Base-by-base conservation (phyloP, 2,113 vertebrate genomes). In the Tachycineta bicolor region DNA sequence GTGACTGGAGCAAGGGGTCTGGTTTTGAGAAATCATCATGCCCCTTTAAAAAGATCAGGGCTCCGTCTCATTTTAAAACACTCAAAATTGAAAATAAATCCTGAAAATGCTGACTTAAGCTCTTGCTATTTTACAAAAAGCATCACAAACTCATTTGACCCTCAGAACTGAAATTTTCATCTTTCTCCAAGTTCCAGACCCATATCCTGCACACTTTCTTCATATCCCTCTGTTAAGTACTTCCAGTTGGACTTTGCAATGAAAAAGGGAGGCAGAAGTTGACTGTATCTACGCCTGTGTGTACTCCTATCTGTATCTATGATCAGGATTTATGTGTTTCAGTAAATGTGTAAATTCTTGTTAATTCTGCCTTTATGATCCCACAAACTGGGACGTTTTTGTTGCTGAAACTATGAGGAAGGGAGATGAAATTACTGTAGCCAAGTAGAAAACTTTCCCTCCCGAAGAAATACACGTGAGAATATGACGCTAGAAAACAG, bases 151-250 rank as follows among this genome's bases (percentile, higher is more conserved):
- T 94, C 1, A 1, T 93, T 85, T 96, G 78, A 94, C 29, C 13
- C 34, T 93, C 71, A 83, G 78, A 96, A 94, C 39, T 67, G 33
- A 91, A 63, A 60, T 86, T 77, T 94, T 93, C 59, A 76, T 94
- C 31, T 81, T 46, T 31, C 41, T 94, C 59, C 23, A 63, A 65
- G 37, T 85, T 91, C 79, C 89, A 75, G 89, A 84, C 17, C 43
- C 17, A 63, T 67, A 94, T 89, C 34, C 94, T 93, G 50, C 55
- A 73, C 59, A 24, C 53, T 85, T 91, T 96, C 44, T 83, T 96
- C 79, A 70, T 83, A 77, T 67, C 47, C 59, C 34, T 71, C 67
- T 67, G 14, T 73, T 90, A 96, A 90, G 26, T 88, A 83, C 46
- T 95, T 96, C 58, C 83, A 96, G 70, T 80, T 90, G 71, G 46